Conservation (phyloP, 2,888 invertebrate species). For the Allygus modestus region DNA sequence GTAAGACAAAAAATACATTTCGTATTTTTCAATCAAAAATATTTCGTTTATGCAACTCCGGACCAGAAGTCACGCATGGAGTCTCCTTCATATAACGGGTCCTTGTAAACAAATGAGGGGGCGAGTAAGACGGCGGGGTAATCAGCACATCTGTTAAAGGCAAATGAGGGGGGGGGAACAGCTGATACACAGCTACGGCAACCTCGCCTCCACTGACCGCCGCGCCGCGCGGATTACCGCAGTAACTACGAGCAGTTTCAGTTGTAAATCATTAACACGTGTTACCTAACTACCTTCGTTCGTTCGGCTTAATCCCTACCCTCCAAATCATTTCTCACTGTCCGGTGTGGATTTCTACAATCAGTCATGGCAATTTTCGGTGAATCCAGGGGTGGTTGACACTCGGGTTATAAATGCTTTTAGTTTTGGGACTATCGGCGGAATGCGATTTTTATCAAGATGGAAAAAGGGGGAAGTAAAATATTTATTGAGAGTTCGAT, state of each 20-base stretch:
- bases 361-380: conserved; percentile 11
- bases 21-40: too few species aligned
- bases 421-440: background rate
- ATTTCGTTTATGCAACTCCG: too few species aligned
- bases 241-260: background rate
- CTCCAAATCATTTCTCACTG: conserved; percentile 24
- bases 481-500: too few species aligned
- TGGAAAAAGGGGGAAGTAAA: background rate
- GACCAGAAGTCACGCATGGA: background rate
- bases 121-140: background rate
- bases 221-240: background rate
- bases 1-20: too few species aligned
- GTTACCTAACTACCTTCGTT: conserved; percentile 30
- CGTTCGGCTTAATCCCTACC: conserved; percentile 13
- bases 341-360: background rate
- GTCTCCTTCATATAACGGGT: background rate
- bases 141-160: background rate
- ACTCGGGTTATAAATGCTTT: background rate
- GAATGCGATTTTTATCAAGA: background rate
- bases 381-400: background rate
- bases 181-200: conserved; percentile 37
- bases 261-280: conserved; percentile 45
- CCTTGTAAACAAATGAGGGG: background rate
- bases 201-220: background rate
- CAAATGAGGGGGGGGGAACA: conserved; percentile 13